A percentile compares a stretch with the other conserved stretches of the same genome.
Evolutionary conservation across 2,113 vertebrate species (phyloP).

Genomic region (Uropsilus gracilis): DNA sequence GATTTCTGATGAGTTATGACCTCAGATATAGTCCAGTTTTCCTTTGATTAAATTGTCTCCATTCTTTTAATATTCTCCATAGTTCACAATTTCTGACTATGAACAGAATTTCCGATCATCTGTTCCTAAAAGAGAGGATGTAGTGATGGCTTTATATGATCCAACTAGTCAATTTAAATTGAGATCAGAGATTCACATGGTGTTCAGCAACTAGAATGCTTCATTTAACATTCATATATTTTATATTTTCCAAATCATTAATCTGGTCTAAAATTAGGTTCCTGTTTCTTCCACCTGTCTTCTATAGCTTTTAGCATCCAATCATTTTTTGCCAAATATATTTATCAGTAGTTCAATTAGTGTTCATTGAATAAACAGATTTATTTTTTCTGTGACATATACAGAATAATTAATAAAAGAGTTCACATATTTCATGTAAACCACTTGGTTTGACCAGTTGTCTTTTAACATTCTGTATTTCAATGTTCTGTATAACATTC

Average conservation of each 20-base stretch:
- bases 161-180: neutral
- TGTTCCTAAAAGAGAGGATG: neutral
- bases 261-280: constrained; percentile 29
- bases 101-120: neutral
- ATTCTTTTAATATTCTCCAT: neutral
- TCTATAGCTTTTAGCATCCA: neutral
- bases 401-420: neutral
- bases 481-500: too few relatives aligned
- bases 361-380: neutral
- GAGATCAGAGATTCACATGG: neutral
- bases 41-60: neutral
- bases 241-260: constrained; percentile 40
- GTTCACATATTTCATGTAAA: neutral
- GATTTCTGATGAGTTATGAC: neutral
- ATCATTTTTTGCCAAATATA: neutral
- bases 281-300: neutral
- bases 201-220: neutral
- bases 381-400: constrained; percentile 1
- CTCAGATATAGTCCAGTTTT: neutral
- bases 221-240: constrained; percentile 32
- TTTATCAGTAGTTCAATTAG: neutral
- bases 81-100: neutral
- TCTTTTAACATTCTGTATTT: neutral
- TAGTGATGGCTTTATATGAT: neutral
- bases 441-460: neutral